Evolutionary conservation across 2,888 invertebrate genomes (phyloP), one percentile per base, ranked within the genome.

Genomic region (Clepsis dumicolana): DNA sequence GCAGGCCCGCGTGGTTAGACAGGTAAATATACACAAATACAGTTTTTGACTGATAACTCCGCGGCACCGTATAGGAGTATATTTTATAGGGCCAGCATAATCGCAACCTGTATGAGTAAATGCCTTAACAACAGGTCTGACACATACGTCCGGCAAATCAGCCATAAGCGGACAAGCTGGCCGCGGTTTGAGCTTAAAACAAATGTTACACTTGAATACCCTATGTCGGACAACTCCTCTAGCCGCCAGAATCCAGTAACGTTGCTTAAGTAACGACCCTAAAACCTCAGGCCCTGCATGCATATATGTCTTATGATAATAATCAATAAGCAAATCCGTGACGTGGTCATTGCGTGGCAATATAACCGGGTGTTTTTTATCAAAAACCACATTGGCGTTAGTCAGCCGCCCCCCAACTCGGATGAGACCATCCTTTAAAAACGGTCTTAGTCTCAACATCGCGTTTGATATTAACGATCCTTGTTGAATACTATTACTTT

Each of bases 161-260:
- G 38, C 21, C 38, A 57, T 57, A 0, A 38, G 14, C 1, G 57
- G 57, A 5, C 7, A 7, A 7, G 38, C 18, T 29, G 29, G 3
- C 21, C 32, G 21, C 1, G 57, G 57, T 4, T n/a, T 21, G 18
- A 21, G 21, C n/a, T 10, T 57, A 14, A 24, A 57, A 38, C 57
- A 57, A 2, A 38, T 12, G 57, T 38, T 38, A n/a, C 57, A 57
- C 3, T 21, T 38, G 2, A 14, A 10, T 16, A 59, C 27, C 2
- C 59, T 38, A 44, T 25, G 25, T 4, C 59, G 59, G 24, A 59
- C 16, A n/a, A 59, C 16, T n/a, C 59, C 44, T 25, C 41, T 24
- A n/a, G 59, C 59, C 1, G 44, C 12, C 1, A 59, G n/a, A 44
- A 59, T 59, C 59, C 59, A 59, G 25, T 44, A 44, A 1, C 44